Evolutionary conservation across 2,113 vertebrate genomes (phyloP).

Genomic region (Saguinus imperator): DNA sequence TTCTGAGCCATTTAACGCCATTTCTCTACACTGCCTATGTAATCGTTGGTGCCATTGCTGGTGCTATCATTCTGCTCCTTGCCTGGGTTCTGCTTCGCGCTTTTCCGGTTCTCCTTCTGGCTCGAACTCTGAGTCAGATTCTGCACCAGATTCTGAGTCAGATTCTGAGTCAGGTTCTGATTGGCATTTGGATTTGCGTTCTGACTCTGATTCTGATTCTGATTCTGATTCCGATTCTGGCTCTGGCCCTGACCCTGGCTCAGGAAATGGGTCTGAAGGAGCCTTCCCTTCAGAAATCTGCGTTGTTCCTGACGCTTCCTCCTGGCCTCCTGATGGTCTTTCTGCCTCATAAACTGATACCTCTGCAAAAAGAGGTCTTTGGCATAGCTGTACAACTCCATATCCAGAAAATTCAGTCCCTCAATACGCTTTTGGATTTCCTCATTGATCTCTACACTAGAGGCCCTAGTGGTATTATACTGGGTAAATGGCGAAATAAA

Average conservation of each 20-base stretch:
- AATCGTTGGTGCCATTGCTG: slow-evolving; percentile 86
- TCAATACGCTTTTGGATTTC: slow-evolving; percentile 92
- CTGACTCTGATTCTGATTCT: slow-evolving; percentile 38
- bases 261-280: slow-evolving; percentile 76
- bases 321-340: slow-evolving; percentile 93
- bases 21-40: slow-evolving; percentile 93
- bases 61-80: slow-evolving; percentile 38
- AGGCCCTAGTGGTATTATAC: slow-evolving; percentile 96
- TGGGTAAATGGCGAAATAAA: slow-evolving; percentile 97
- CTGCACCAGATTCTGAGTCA: slow-evolving; percentile 52
- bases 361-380: slow-evolving; percentile 97
- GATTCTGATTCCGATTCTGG: slow-evolving; percentile 28
- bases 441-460: slow-evolving; percentile 91
- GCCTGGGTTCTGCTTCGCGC: slow-evolving; percentile 50
- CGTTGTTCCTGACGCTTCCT: slow-evolving; percentile 93
- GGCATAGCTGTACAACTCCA: slow-evolving; percentile 96
- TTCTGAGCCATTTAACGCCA: slow-evolving; percentile 86
- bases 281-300: slow-evolving; percentile 84
- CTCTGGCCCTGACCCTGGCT: slow-evolving; percentile 61
- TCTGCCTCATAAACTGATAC: slow-evolving; percentile 96
- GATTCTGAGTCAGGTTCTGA: slow-evolving; percentile 59
- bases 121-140: slow-evolving; percentile 48
- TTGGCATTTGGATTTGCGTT: slow-evolving; percentile 32
- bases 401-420: slow-evolving; percentile 94
- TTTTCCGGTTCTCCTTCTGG: slow-evolving; percentile 41